Evolutionary conservation across 2,888 invertebrate genomes (phyloP), one percentile per base, ranked within the genome.

Genomic region (Anorthoa munda): DNA sequence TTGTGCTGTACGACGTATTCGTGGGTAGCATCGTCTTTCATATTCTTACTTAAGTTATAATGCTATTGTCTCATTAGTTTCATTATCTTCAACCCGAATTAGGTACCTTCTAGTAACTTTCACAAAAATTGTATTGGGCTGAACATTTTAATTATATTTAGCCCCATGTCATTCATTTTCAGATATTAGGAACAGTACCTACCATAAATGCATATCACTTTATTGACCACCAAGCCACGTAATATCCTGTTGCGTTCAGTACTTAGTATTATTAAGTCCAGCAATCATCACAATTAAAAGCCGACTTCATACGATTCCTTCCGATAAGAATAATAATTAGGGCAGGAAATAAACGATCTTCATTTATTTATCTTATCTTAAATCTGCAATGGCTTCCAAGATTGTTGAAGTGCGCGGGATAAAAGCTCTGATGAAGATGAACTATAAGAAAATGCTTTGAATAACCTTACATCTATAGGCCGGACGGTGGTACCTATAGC

Each of bases 321-420:
- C 11, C n/a, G n/a, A 31, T 23, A 46, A 7, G 2, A 65, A 46
- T 4, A 59, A 46, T 3, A 1, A 18, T 26, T 39, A 45, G 55
- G 60, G 2, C 69, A 26, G 26, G 53, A 75, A 60, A 77, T 60
- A 3, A 46, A 60, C 2, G 3, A 68, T 68, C 23, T 21, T 15
- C 18, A 53, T 75, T 74, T 26, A 45, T 21, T 60, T 60, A 15
- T n/a, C 18, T 53, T 75, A 60, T 67, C 76, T 23, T 15, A 50
- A 58, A 61, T 55, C 61, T 75, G n/a, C 39, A 75, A 18, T 5
- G n/a, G 31, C 26, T 75, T 58, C 50, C 5, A 64, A 64, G 45
- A 63, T 26, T 55, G 5, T 46, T 23, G 7, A 72, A 46, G 5
- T 26, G 45, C n/a, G 7, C 18, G 15, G 13, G 1, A 17, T 23